These are phyloP conservation scores for Allygus modestus DNA, from an alignment of 2,888 invertebrate genomes.

Conservation along the genomic window DNA sequence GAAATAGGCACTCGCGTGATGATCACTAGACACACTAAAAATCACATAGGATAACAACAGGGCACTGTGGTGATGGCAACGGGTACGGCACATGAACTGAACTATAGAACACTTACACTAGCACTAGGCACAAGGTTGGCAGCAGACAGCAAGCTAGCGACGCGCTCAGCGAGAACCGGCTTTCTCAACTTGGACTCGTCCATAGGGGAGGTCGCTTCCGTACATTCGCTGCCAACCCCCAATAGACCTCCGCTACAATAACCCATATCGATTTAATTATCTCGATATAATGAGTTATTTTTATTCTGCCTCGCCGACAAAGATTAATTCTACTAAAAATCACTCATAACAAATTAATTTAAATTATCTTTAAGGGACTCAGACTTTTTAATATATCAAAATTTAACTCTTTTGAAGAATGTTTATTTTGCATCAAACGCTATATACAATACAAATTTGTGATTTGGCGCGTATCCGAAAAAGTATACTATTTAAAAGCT, in stretches of 20 bases:
- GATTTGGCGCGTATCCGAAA: too few species aligned
- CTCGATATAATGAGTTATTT: constrained; percentile 11
- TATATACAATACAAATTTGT: too few species aligned
- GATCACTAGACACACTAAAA: constrained; percentile 2
- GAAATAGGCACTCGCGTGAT: constrained; percentile 40
- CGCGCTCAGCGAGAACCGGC: constrained; percentile 57
- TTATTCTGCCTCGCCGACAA: constrained; percentile 14
- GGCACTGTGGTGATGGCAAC: constrained; percentile 36
- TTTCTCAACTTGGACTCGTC: constrained; percentile 60
- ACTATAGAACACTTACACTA: constrained; percentile 37
- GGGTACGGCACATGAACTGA: constrained; percentile 40
- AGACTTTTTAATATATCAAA: not conserved
- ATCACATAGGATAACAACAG: not conserved
- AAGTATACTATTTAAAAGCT: too few species aligned
- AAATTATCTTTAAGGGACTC: not conserved
- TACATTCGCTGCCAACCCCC: constrained; percentile 38
- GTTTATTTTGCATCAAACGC: too few species aligned
- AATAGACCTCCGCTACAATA: constrained; percentile 37
- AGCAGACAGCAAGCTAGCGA: constrained; percentile 11
- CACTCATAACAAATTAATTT: not conserved
- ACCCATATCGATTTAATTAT: constrained; percentile 13
- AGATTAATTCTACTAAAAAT: not conserved
- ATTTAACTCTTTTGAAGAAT: not conserved
- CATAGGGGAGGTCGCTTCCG: constrained; percentile 51
- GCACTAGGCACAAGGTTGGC: constrained; percentile 18